Evolutionary conservation across 2,888 invertebrate genomes (phyloP), one percentile per base, ranked within the genome.

Genomic region (Drosophila hawaiiensis): DNA sequence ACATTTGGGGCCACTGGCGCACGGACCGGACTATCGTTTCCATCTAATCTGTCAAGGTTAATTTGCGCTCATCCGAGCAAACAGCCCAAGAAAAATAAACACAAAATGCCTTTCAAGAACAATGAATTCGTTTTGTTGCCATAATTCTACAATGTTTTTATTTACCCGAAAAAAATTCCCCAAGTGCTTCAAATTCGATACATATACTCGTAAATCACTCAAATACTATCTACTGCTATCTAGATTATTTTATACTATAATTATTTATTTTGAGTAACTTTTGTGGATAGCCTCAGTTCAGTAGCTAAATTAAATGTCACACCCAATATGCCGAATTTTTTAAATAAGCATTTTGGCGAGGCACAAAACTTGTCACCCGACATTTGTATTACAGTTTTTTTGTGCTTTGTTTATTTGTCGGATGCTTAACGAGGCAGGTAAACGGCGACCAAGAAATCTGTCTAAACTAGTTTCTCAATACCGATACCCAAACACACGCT

Each of bases 401-500:
- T 70, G 47, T 56, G 6, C 25, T 43, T 47, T 9, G 41, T 33
- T 59, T 58, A 54, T 56, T 64, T 56, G 55, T 62, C 56, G 43
- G 72, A 78, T 83, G 84, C 75, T 81, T 78, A 82, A 73, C 73
- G 66, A 74, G 82, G 66, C 82, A 81, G 75, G 75, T 82, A 83
- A 82, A 67, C 76, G 68, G 53, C 56, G 47, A 53, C 65, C 66
- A 61, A 82, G 69, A 82, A 69, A 65, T 86, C 68, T 66, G 83
- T 84, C 80, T 78, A 90, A 85, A 85, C 85, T 90, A 83, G 90
- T 85, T 90, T 82, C 76, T 56, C 78, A 76, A 58, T 25, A 47
- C 78, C 85, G 85, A 84, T 84, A 75, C 80, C 62, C 74, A 73
- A 68, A 52, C 39, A 41, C 37, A 56, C 28, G 37, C 7, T 25